Percentiles rank a stretch among this genome's conserved stretches.
These are phyloP conservation scores for Mythimna pallens DNA, from an alignment of 2,888 invertebrate genomes.

Conservation along the genomic window DNA sequence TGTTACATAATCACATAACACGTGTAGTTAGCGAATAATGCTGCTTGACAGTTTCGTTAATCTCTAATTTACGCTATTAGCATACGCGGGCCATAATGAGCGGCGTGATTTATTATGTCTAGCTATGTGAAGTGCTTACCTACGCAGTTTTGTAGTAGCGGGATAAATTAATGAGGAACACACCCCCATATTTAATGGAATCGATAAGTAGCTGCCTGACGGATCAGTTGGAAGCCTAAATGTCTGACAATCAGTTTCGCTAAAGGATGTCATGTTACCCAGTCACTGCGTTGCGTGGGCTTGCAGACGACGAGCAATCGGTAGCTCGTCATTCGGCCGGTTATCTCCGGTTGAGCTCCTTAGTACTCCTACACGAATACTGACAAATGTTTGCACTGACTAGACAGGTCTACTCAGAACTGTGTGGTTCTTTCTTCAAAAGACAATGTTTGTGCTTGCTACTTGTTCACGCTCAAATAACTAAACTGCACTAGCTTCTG, in stretches of 20 bases:
- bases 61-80: constrained; percentile 47
- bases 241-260: neutral
- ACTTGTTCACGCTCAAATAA: too few species aligned
- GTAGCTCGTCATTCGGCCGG: too few species aligned
- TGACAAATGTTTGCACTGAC: too few species aligned
- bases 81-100: constrained; percentile 36
- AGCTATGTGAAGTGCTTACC: neutral
- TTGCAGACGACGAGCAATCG: too few species aligned
- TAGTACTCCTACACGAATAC: too few species aligned
- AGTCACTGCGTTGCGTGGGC: too few species aligned
- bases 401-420: too few species aligned
- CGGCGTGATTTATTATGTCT: constrained; percentile 51
- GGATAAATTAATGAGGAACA: constrained; percentile 33
- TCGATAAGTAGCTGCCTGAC: neutral
- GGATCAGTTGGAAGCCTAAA: neutral
- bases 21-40: constrained; percentile 36
- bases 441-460: too few species aligned
- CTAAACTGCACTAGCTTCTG: too few species aligned
- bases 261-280: neutral
- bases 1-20: constrained; percentile 26
- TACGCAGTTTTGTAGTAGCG: constrained; percentile 11
- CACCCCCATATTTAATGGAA: constrained; percentile 2
- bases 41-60: constrained; percentile 37
- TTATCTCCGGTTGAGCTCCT: too few species aligned
- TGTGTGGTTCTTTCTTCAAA: too few species aligned